A percentile compares a stretch with the other conserved stretches of the same genome.
Evolutionary conservation across 2,797 vertebrate species (phyloP).

Genomic region (Numenius phaeopus): DNA sequence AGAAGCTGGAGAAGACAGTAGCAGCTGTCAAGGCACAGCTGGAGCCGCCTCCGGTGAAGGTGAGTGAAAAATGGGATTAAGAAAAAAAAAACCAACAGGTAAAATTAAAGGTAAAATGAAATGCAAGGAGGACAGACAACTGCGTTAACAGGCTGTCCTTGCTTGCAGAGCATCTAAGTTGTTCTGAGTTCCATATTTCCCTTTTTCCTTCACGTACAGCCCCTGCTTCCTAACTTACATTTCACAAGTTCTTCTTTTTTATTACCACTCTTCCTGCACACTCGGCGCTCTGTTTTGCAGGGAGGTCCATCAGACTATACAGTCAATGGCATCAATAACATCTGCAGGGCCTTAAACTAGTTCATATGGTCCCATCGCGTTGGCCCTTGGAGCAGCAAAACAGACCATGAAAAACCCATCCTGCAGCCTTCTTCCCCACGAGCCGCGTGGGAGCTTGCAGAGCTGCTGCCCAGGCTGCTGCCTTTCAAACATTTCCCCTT

Average conservation of each 20-base stretch:
- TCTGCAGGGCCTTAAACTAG: neutral
- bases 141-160: neutral
- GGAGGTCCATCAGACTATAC: neutral
- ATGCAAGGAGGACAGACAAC: neutral
- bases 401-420: neutral
- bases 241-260: neutral
- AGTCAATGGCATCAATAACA: neutral
- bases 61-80: slow-evolving; percentile 18
- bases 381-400: neutral
- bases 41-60: slow-evolving; percentile 18
- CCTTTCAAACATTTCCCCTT: neutral
- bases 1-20: neutral
- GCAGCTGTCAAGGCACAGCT: slow-evolving; percentile 46
- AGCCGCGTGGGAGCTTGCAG: neutral
- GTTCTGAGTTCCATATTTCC: neutral
- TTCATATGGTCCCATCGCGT: neutral
- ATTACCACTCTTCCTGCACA: neutral
- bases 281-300: neutral
- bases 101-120: neutral
- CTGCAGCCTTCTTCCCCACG: neutral
- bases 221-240: neutral
- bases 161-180: neutral
- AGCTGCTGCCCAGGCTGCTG: neutral
- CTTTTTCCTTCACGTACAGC: neutral
- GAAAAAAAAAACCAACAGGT: neutral